These are phyloP conservation scores for Pogonophryne albipinna DNA, from an alignment of 2,797 vertebrate genomes.

Conservation along the genomic window DNA sequence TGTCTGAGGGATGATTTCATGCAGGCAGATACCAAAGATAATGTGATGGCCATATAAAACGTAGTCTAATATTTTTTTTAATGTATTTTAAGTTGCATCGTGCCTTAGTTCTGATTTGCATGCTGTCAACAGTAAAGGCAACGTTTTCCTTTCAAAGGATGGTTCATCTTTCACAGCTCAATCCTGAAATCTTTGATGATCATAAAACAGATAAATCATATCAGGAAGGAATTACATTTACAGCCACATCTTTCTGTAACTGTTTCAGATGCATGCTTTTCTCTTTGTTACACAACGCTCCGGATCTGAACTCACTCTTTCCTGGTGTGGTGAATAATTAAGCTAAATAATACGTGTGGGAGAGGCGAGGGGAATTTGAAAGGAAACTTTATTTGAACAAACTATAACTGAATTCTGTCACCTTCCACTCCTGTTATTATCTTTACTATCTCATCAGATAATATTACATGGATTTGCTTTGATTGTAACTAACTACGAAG, in stretches of 20 bases:
- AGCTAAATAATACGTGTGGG: conserved; percentile 33
- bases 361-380: conserved; percentile 11
- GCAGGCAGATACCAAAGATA: conserved; percentile 11
- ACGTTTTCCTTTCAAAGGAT: conserved; percentile 2
- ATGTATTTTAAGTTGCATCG: conserved; percentile 9
- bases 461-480: conserved; percentile 22
- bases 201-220: not conserved
- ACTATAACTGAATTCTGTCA: conserved; percentile 30
- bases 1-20: conserved; percentile 26
- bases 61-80: not conserved
- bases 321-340: conserved; percentile 43
- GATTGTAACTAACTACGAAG: conserved; percentile 9
- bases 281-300: conserved; percentile 1
- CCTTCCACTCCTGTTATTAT: conserved; percentile 16
- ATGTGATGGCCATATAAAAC: too few species aligned
- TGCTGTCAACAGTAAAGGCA: conserved; percentile 1
- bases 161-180: not conserved
- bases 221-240: not conserved
- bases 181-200: conserved; percentile 6
- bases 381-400: conserved; percentile 44
- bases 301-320: conserved; percentile 24
- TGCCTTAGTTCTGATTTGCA: conserved; percentile 8
- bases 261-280: conserved; percentile 1
- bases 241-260: not conserved
- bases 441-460: not conserved